These are phyloP conservation scores for Phoenoteleia sp. DNA, from an alignment of 2,888 invertebrate species.

Conservation along the genomic window DNA sequence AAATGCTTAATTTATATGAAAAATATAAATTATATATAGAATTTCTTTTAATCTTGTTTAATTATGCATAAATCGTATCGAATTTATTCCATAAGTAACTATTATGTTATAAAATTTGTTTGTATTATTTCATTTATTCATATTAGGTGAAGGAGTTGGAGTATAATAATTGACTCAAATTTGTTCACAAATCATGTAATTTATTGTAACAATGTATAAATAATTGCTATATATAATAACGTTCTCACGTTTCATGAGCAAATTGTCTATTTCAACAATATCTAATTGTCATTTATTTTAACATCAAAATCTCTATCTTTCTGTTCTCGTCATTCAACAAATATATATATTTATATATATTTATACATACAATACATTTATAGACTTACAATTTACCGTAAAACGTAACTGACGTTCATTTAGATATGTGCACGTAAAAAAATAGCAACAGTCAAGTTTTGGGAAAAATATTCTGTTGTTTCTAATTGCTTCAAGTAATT, in stretches of 20 bases:
- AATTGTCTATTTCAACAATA: constrained; percentile 54
- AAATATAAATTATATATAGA: too few relatives aligned
- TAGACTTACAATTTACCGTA: constrained; percentile 45
- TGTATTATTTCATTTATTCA: too few relatives aligned
- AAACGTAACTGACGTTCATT: constrained; percentile 37
- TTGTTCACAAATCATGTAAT: constrained; percentile 50
- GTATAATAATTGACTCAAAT: too few relatives aligned
- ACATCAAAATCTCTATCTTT: constrained; percentile 37
- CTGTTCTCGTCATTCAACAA: constrained; percentile 27
- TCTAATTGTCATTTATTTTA: constrained; percentile 43
- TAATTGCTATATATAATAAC: constrained; percentile 63
- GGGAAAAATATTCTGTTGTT: constrained; percentile 47
- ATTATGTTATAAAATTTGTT: too few relatives aligned
- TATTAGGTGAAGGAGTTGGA: too few relatives aligned
- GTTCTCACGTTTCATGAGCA: constrained; percentile 62
- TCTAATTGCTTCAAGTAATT: constrained; percentile 31
- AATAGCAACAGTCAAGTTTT: constrained; percentile 60
- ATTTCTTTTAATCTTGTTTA: too few relatives aligned
- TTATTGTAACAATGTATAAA: constrained; percentile 69
- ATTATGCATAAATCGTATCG: too few relatives aligned
- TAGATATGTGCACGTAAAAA: constrained; percentile 65
- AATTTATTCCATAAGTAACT: too few relatives aligned
- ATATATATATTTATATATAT: constrained; percentile 41
- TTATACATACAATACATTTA: constrained; percentile 30
- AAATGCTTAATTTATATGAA: too few relatives aligned